A percentile compares a stretch with the other conserved stretches of the same genome.
Conservation (phyloP, 2,888 invertebrate species). For the Leptinotarsa haldemani region DNA sequence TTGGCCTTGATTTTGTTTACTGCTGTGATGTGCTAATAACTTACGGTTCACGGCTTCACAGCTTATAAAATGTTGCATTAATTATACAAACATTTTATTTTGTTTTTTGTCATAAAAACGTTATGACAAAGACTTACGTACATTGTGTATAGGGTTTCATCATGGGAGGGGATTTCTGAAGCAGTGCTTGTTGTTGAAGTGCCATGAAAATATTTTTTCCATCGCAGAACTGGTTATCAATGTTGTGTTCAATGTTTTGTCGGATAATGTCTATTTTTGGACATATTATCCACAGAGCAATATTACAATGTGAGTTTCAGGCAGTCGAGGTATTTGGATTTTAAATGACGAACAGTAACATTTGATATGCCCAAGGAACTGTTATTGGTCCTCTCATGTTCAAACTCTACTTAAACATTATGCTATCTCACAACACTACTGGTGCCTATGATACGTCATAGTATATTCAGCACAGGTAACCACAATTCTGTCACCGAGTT, state of each 20-base stretch:
- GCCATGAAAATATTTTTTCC: not conserved
- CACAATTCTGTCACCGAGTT: too few relatives aligned
- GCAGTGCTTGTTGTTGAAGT: conserved; percentile 11
- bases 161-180: conserved; percentile 27
- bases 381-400: too few relatives aligned
- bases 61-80: conserved; percentile 46
- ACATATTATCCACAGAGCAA: too few relatives aligned
- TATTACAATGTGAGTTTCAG: too few relatives aligned
- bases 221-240: conserved; percentile 7
- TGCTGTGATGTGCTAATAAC: conserved; percentile 57
- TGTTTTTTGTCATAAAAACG: conserved; percentile 33
- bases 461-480: too few relatives aligned
- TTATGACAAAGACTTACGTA: conserved; percentile 37
- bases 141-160: conserved; percentile 26
- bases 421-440: too few relatives aligned
- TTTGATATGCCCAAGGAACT: too few relatives aligned
- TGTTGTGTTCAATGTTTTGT: not conserved
- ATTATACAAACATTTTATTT: conserved; percentile 40
- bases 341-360: too few relatives aligned
- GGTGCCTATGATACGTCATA: too few relatives aligned
- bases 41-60: conserved; percentile 54
- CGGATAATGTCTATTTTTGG: too few relatives aligned
- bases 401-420: too few relatives aligned
- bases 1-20: conserved; percentile 59
- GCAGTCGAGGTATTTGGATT: too few relatives aligned